These are phyloP conservation scores for Odontothrips loti DNA, from an alignment of 2,888 invertebrate genomes.

Conservation along the genomic window DNA sequence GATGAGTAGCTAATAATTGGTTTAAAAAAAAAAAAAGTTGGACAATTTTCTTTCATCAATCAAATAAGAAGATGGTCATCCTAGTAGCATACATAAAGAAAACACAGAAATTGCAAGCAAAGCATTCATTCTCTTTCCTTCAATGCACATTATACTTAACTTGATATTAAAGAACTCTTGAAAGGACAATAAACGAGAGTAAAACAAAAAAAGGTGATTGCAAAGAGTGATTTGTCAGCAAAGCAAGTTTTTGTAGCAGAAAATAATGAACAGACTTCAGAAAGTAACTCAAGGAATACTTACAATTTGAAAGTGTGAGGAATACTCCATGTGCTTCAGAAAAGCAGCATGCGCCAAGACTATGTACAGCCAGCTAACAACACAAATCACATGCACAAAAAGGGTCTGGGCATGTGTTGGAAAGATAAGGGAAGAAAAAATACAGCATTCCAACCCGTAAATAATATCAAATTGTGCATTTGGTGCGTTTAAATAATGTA, in stretches of 20 bases:
- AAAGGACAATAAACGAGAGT: too few relatives aligned
- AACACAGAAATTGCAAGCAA: not conserved
- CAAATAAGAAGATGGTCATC: not conserved
- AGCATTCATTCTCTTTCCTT: too few relatives aligned
- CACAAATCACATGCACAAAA: slow-evolving; percentile 11
- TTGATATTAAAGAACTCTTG: not conserved
- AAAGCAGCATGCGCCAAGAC: slow-evolving; percentile 22
- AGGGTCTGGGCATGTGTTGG: not conserved
- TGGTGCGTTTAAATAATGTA: too few relatives aligned
- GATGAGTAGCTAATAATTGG: too few relatives aligned
- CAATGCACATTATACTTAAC: not conserved
- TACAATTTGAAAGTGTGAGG: not conserved
- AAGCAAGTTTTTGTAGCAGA: not conserved
- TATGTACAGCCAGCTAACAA: slow-evolving; percentile 24
- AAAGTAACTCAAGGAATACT: not conserved
- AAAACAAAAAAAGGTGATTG: not conserved
- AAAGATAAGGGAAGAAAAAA: not conserved
- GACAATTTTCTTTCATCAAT: too few relatives aligned
- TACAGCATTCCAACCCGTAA: not conserved
- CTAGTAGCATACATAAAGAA: not conserved
- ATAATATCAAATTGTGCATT: too few relatives aligned
- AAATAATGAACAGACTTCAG: not conserved
- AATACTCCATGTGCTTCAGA: slow-evolving; percentile 13
- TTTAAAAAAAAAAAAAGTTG: too few relatives aligned
- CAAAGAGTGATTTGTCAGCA: not conserved